phyloP scores from a whole-genome alignment of 2,797 vertebrate genomes.

The Caiman crocodilus region DNA sequence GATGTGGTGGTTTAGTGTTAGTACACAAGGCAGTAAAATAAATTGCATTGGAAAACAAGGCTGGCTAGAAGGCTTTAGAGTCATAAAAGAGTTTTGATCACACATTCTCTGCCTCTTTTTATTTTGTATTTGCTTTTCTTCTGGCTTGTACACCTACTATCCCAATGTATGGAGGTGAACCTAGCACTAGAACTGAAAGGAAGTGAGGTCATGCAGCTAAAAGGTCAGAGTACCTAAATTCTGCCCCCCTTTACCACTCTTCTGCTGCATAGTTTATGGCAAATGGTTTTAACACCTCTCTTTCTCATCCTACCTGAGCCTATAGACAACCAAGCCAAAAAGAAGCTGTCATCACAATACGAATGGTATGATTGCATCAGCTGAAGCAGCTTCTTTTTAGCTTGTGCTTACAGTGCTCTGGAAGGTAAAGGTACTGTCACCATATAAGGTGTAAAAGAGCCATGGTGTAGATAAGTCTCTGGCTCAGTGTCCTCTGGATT shows the following conservation, averaged over 20 bases:
- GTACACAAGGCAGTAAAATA: constrained; percentile 29
- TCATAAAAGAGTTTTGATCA: constrained; percentile 23
- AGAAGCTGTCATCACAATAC: no score
- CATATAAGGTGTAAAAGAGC: no score
- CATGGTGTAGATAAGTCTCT: no score
- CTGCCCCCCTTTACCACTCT: neutral
- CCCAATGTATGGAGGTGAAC: neutral
- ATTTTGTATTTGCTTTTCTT: constrained; percentile 45
- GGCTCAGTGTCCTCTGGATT: no score
- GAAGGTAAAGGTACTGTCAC: no score
- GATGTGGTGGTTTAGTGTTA: constrained; percentile 5
- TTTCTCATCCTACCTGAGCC: neutral
- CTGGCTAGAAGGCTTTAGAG: constrained; percentile 10
- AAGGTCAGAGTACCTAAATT: accelerated
- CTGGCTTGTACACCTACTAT: neutral
- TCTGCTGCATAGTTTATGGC: accelerated
- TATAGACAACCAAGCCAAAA: neutral
- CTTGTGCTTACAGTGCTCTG: no score
- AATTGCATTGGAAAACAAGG: constrained; percentile 27
- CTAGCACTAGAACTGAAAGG: neutral
- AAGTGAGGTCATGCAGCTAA: neutral
- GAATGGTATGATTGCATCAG: no score
- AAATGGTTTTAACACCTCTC: neutral
- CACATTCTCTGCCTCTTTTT: neutral
- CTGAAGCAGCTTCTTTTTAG: no score